These are phyloP conservation scores for Harpalus rufipes DNA, from an alignment of 2,888 invertebrate species.

Conservation along the genomic window DNA sequence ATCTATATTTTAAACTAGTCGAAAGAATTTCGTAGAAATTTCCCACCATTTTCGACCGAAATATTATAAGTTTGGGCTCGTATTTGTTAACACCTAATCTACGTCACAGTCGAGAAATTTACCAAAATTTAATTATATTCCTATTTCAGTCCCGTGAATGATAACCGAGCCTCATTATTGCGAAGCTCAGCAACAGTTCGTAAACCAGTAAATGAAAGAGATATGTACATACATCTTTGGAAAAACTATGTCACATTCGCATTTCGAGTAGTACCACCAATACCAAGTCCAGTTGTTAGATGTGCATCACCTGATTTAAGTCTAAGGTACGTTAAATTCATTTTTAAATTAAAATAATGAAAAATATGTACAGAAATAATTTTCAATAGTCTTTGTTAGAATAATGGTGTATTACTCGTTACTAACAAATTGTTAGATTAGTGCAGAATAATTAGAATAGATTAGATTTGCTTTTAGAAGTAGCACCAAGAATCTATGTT, in stretches of 20 bases:
- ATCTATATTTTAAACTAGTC: too few relatives aligned
- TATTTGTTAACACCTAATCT: too few relatives aligned
- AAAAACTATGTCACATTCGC: conserved; percentile 98
- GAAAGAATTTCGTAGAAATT: too few relatives aligned
- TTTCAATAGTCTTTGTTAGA: background rate
- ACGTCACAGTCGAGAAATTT: too few relatives aligned
- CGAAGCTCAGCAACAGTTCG: conserved; percentile 92
- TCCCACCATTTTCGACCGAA: too few relatives aligned
- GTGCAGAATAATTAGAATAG: conserved; percentile 10
- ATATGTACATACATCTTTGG: conserved; percentile 98
- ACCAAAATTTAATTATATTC: conserved; percentile 24
- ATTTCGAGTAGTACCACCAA: conserved; percentile 96
- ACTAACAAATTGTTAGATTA: conserved; percentile 24
- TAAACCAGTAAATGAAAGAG: conserved; percentile 95
- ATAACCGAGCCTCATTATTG: conserved; percentile 96
- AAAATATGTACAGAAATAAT: conserved; percentile 1
- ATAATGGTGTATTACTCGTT: background rate
- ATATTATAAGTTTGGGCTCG: too few relatives aligned
- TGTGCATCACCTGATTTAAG: conserved; percentile 96
- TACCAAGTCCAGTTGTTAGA: conserved; percentile 90
- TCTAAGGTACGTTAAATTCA: conserved; percentile 83
- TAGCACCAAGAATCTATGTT: conserved; percentile 10
- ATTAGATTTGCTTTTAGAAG: conserved; percentile 30
- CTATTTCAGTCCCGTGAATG: conserved; percentile 91
- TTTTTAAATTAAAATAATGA: background rate